Evolutionary conservation across 1,140 invertebrate genomes (phyloP).

Genomic region (Cotesia glomerata): DNA sequence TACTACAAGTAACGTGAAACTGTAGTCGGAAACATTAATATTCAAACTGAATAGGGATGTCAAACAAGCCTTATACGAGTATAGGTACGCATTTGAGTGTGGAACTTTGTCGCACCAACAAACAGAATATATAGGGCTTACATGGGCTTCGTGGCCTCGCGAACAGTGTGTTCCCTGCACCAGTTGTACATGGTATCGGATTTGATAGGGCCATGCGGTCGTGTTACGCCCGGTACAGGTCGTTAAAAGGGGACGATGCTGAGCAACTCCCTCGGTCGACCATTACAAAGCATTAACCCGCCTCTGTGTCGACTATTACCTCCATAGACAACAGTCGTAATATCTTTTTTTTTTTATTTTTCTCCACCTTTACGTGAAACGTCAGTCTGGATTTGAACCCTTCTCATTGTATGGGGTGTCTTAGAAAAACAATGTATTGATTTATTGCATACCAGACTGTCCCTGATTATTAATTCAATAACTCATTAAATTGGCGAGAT

Average conservation of each 20-base stretch:
- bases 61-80: conserved; percentile 17
- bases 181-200: conserved; percentile 34
- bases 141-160: neutral
- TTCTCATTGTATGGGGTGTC: too few species aligned
- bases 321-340: conserved; percentile 23
- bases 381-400: neutral
- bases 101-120: neutral
- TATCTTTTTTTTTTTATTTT: conserved; percentile 23
- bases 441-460: too few species aligned
- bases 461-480: too few species aligned
- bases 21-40: conserved; percentile 27
- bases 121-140: neutral
- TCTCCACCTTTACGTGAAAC: neutral
- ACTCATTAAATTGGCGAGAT: too few species aligned
- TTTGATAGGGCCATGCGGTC: conserved; percentile 38
- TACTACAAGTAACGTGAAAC: neutral
- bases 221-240: conserved; percentile 37
- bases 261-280: conserved; percentile 27
- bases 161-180: conserved; percentile 9
- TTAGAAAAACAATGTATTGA: too few species aligned
- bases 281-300: conserved; percentile 39
- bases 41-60: conserved; percentile 24
- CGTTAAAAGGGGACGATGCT: conserved; percentile 38
- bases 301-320: conserved; percentile 28
- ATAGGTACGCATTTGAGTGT: neutral